Base-by-base conservation (phyloP, 1,140 invertebrate genomes). In the Parapsyche elsis region DNA sequence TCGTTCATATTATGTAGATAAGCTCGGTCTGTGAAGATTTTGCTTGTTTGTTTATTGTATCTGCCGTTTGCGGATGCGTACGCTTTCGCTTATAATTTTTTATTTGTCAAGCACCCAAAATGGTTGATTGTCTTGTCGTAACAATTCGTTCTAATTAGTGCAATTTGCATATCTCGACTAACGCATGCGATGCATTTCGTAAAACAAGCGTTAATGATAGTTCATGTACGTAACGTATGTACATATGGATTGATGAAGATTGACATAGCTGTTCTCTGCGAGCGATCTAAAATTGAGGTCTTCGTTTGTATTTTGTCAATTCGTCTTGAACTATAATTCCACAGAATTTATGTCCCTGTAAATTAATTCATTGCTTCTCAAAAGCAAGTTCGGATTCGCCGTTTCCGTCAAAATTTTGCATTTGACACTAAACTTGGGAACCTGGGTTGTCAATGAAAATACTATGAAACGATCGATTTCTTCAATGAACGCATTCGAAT, bases 131-230 rank as follows among this genome's bases (percentile, higher is more conserved):
- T 38, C 30, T 38, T 1, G 2, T 38, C 30, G 30, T 38, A 38
- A 38, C 1, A 38, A 38, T 38, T 38, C 49, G 12, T 53, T 53
- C 49, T 53, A 53, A 53, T 53, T 53, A 53, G 49, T 14, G 16
- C 49, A 14, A 1, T 53, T 53, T 10, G 12, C 30, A 53, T 53
- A 53, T 53, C 10, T 53, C 12, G 16, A 12, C 12, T 53, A 53
- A 53, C n/a, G n/a, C n/a, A n/a, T n/a, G n/a, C n/a, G n/a, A 53
- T 53, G 49, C 49, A 53, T 53, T 53, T 53, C 49, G 16, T 53
- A 53, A 53, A 53, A 53, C 49, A 14, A 53, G 49, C 49, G 16
- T 16, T 16, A 53, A 53, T 14, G 10, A 46, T 46, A 46, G 12
- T 12, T 7, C 45, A 46, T 46, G n/a, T 12, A 46, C 49, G 16